Evolutionary conservation across 2,888 invertebrate species (phyloP), one percentile per base, ranked within the genome.

Genomic region (Agrilus cyanescens): DNA sequence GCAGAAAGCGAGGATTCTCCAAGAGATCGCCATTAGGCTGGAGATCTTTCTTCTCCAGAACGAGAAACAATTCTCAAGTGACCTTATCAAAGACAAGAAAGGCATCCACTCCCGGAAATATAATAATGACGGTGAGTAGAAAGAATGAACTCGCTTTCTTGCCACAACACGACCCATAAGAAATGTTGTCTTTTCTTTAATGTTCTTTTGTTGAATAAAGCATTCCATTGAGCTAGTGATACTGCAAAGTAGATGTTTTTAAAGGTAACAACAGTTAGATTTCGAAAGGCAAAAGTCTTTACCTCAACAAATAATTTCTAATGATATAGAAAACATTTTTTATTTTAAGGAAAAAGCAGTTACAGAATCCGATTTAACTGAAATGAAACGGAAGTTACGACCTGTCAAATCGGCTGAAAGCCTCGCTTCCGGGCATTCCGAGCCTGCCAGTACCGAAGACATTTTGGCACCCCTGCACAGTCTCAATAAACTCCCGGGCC

Each of bases 1-100:
- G 62, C 50, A 53, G 75, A 39, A 81, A 81, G 53, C 71, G 82
- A 2, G 75, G 75, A 1, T 63, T 78, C 32, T 68, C 72, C 7
- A 83, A 83, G 62, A 71, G 83, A 2, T 82, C 82, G 0, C 78
- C 82, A 7, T 71, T 73, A 0, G 85, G 86, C 10, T 87, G 89
- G 87, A 76, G 85, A 45, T 82, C 85, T 2, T 74, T 90, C 50
- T 89, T 88, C 68, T 59, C 65, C 0, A 71, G 74, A 51, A 67
- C 62, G 48, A 69, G 74, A 43, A 71, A 70, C 49, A 72, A 50
- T 38, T 57, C 63, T 3, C 65, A 65, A 40, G 57, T 57, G 10
- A 59, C 59, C 52, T 46, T 65, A 54, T 47, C 62, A 51, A 56
- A 71, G 59, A 60, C 52, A 59, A 58, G 73, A 44, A 75, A 73